Percentiles rank a stretch among this genome's conserved stretches.
Evolutionary conservation across 2,888 invertebrate species (phyloP).

Genomic region (Quadroppia sp.): DNA sequence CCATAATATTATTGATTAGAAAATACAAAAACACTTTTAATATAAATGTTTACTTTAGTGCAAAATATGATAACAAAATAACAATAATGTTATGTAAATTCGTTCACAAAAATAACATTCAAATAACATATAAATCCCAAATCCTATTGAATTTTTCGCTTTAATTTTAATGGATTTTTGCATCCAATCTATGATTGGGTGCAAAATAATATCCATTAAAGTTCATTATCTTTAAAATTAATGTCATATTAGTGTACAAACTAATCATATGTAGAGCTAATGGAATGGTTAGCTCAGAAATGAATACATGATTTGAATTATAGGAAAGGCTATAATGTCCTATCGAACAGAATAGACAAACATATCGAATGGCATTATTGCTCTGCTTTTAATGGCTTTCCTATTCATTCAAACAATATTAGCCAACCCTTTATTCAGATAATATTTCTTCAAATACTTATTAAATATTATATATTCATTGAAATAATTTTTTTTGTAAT

Average conservation of each 20-base stretch:
- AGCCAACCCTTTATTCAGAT: too few relatives aligned
- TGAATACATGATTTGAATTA: not conserved
- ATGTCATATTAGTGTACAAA: not conserved
- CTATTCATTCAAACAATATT: too few relatives aligned
- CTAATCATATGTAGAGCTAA: constrained; percentile 2
- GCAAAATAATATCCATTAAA: constrained; percentile 4
- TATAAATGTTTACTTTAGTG: not conserved
- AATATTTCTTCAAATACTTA: too few relatives aligned
- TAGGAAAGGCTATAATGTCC: not conserved
- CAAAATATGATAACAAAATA: not conserved
- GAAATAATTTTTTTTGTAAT: too few relatives aligned
- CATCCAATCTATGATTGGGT: not conserved
- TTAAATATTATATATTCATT: too few relatives aligned
- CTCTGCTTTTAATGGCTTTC: too few relatives aligned
- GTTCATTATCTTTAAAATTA: constrained; percentile 12
- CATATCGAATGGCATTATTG: too few relatives aligned
- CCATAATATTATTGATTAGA: not conserved
- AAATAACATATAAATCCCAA: not conserved
- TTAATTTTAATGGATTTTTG: too few relatives aligned
- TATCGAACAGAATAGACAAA: not conserved
- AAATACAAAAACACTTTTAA: not conserved
- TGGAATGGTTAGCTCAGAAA: not conserved
- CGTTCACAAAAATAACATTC: not conserved
- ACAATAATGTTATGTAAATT: not conserved
- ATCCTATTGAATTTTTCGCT: too few relatives aligned